Conservation (phyloP, 2,888 invertebrate genomes). For the Erpobdella octoculata region DNA sequence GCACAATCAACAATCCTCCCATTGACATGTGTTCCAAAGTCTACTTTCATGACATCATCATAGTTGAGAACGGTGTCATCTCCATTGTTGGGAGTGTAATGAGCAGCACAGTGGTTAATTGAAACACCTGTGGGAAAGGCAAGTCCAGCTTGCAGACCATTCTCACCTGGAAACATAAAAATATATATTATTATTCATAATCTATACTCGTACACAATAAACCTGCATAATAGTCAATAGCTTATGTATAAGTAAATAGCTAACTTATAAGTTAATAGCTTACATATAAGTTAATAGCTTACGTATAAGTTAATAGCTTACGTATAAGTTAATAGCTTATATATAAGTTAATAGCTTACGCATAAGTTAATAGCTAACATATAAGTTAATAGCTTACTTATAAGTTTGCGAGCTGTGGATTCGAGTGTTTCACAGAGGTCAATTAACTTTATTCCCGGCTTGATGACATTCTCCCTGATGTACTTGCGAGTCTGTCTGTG, state of each 20-base stretch:
- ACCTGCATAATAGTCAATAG: neutral
- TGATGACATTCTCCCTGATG: constrained; percentile 78
- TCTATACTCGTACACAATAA: neutral
- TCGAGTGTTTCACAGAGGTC: constrained; percentile 89
- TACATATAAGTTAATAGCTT: too few relatives aligned
- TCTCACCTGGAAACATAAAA: constrained; percentile 57
- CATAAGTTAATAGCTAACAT: too few relatives aligned
- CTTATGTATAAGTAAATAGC: too few relatives aligned
- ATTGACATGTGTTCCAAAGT: constrained; percentile 95
- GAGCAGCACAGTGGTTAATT: constrained; percentile 96
- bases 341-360: too few relatives aligned
- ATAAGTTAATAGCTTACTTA: constrained; percentile 54
- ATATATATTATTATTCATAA: neutral
- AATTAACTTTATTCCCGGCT: constrained; percentile 98
- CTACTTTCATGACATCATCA: constrained; percentile 97
- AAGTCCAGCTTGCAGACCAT: constrained; percentile 78
- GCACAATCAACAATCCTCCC: constrained; percentile 94
- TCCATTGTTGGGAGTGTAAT: constrained; percentile 97
- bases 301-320: too few relatives aligned
- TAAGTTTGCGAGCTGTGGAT: constrained; percentile 77
- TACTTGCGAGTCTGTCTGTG: constrained; percentile 85
- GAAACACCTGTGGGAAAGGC: constrained; percentile 94
- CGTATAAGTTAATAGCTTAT: too few relatives aligned
- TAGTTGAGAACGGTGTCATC: constrained; percentile 86
- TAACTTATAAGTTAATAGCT: too few relatives aligned